A percentile compares a stretch with the other conserved stretches of the same genome.
These are phyloP conservation scores for Elachura formosa DNA, from an alignment of 2,113 vertebrate species.

Conservation along the genomic window DNA sequence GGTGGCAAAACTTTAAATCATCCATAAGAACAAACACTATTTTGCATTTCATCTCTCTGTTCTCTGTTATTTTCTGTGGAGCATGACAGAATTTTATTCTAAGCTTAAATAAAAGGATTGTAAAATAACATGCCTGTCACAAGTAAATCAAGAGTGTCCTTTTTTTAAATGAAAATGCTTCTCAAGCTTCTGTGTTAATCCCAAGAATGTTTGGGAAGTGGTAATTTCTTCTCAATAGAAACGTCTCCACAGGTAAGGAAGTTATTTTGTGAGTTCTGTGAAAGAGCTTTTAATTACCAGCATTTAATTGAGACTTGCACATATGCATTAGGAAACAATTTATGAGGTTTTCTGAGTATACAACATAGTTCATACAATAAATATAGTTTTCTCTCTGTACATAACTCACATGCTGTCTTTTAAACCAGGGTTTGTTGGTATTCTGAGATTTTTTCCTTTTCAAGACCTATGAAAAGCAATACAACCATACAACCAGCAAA, in stretches of 20 bases:
- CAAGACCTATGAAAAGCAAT: neutral
- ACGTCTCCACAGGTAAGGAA: neutral
- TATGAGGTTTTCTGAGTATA: neutral
- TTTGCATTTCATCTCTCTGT: neutral
- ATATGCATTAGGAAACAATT: neutral
- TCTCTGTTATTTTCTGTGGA: neutral
- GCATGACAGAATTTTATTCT: neutral
- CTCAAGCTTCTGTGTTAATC: neutral
- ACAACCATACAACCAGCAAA: too few species aligned
- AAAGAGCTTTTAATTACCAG: conserved; percentile 44
- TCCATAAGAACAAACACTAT: neutral
- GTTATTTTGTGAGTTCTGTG: neutral
- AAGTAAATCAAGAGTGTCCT: neutral
- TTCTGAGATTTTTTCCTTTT: neutral
- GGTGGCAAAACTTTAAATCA: neutral
- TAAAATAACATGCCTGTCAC: neutral
- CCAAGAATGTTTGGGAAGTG: neutral
- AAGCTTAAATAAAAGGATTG: neutral
- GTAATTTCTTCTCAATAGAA: neutral
- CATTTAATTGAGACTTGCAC: conserved; percentile 19
- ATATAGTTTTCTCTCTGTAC: neutral
- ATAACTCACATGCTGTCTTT: neutral
- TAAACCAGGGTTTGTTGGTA: neutral
- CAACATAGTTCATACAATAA: neutral
- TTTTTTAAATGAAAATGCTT: neutral